phyloP scores from a whole-genome alignment of 2,797 vertebrate species.

The Schizothorax lantsangensis region DNA sequence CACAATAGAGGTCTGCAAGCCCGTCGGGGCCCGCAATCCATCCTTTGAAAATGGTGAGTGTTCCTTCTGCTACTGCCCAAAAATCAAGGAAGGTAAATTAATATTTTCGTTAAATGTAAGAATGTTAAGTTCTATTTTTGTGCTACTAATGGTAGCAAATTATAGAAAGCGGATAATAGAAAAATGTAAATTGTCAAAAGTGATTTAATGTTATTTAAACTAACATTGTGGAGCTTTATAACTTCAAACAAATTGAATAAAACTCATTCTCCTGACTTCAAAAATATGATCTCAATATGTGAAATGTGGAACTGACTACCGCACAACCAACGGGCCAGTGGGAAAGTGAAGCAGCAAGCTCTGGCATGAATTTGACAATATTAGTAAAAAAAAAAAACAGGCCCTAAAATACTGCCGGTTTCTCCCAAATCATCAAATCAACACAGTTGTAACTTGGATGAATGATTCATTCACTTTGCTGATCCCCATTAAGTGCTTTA shows the following conservation, averaged over 20 bases:
- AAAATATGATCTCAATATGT: neutral
- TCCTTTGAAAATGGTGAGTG: neutral
- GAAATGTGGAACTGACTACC: neutral
- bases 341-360: neutral
- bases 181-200: neutral
- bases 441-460: neutral
- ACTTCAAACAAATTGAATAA: slow-evolving; percentile 5
- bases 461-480: slow-evolving; percentile 24
- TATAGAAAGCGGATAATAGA: neutral
- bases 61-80: neutral
- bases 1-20: too few species aligned
- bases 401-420: neutral
- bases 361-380: neutral
- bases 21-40: too few species aligned
- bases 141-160: neutral
- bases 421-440: neutral
- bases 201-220: neutral
- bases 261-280: neutral
- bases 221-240: too few species aligned
- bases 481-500: slow-evolving; percentile 65
- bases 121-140: neutral
- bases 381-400: neutral
- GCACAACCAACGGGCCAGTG: neutral
- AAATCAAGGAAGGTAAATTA: neutral
- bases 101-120: neutral